Evolutionary conservation across 2,113 vertebrate genomes (phyloP).

Genomic region (Callospermophilus lateralis): DNA sequence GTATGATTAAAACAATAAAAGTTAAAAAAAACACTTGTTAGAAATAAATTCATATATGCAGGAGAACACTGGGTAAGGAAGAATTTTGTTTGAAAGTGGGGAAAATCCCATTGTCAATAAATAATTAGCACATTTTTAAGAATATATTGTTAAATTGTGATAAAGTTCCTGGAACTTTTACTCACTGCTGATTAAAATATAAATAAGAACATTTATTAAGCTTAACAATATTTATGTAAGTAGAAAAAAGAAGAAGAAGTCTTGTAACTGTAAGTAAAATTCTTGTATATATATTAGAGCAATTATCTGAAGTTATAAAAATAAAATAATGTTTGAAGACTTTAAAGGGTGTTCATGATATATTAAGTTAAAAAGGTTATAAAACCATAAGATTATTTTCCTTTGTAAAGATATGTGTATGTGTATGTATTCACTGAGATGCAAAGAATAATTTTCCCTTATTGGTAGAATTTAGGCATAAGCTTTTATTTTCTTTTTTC

Average conservation of each 20-base stretch:
- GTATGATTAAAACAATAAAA: slow-evolving; percentile 41
- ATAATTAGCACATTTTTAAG: background rate
- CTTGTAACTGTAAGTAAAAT: background rate
- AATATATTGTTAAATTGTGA: background rate
- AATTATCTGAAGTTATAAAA: background rate
- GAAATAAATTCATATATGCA: background rate
- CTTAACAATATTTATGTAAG: background rate
- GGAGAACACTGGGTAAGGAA: background rate
- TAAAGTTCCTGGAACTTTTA: background rate
- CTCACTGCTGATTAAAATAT: background rate
- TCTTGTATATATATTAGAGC: background rate
- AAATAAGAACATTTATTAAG: background rate
- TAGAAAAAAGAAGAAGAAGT: background rate
- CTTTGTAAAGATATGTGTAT: background rate
- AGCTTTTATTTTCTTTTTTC: background rate
- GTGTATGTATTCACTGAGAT: background rate
- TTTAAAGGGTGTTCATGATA: background rate
- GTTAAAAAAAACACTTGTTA: background rate
- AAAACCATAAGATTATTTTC: background rate
- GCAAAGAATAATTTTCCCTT: background rate
- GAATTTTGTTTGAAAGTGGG: background rate
- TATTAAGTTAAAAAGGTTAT: background rate
- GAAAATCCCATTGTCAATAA: background rate
- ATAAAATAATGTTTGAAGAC: background rate
- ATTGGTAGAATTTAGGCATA: background rate